Base-by-base conservation (phyloP, 1,140 invertebrate species). In the Penaeus vannamei region DNA sequence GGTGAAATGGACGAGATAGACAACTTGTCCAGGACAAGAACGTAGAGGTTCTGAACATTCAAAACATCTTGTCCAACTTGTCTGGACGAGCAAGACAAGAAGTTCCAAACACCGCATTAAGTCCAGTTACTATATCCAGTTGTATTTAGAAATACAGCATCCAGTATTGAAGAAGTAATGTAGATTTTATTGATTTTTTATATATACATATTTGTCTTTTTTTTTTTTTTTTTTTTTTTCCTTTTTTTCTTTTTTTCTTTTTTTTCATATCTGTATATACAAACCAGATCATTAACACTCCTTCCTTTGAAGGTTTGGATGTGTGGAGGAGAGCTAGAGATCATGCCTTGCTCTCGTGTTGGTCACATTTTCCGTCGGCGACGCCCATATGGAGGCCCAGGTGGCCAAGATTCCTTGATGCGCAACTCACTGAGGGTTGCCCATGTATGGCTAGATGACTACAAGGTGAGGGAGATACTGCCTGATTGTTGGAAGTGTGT, bases 341-440 rank as follows among this genome's bases (percentile, higher is more conserved):
- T 99, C 79, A 95, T 99, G 66, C 98, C 98, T 0, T 99, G 98
- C 93, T 97, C 97, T 59, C 94, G 98, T 59, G 97, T 99, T 0
- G 99, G 98, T 1, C 99, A 99, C 93, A 97, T 99, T 19, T 99
- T 99, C 93, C 95, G 98, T 12, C 96, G 96, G 91, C 93, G 97
- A 61, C 94, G 98, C 72, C 98, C 98, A 0, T 99, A 99, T 93
- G 96, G 96, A 0, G 94, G 95, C 20, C 95, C 95, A 1, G 95
- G 96, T 91, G 96, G 96, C 10, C 94, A 96, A 88, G 97, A 98
- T 92, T 96, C 96, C 4, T 96, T 98, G 95, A 93, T 97, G 1
- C 95, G 96, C 90, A 99, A 99, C 93, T 98, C 97, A 0, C 93
- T 98, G 80, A 94, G 98, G 64, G 95, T 98, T 77, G 97, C 97